Evolutionary conservation across 2,113 vertebrate genomes (phyloP), one percentile per base, ranked within the genome.

Genomic region (Paramormyrops kingsleyae): DNA sequence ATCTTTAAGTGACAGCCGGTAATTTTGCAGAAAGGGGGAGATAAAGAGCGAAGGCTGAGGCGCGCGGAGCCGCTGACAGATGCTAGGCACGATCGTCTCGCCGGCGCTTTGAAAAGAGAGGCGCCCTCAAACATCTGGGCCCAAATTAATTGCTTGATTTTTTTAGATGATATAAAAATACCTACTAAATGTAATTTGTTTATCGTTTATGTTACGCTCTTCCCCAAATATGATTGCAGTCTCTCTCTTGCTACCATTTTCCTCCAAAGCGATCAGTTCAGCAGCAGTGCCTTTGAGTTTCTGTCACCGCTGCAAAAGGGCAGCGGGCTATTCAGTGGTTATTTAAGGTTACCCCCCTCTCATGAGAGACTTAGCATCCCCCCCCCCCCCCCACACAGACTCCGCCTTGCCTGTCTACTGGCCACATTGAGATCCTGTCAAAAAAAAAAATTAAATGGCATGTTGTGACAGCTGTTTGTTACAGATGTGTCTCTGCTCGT

Each of bases 1-100:
- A 90, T 90, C 90, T 89, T 89, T 89, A 89, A 90, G 80, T 90
- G 90, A 90, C 90, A 90, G 77, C 87, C 59, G 66, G 87, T 83
- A 84, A 90, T 90, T 90, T 90, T 8, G 49, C 15, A 53, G 44
- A 52, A 80, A 80, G 49, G 50, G 15, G 42, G 15, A 89, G 27
- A 90, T 70, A 87, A 86, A 89, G 46, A 90, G 56, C 10, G 15
- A 86, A 24, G 9, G 88, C 89, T 86, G 52, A 88, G 90, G 21
- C 47, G 66, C 47, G 10, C 70, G 80, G 85, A 2, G 52, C 53
- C 47, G 42, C 10, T 90, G 90, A 86, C 87, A 89, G 44, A 90
- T 87, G 88, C 70, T 46, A 19, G 83, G 9, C 39, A 53, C 39
- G 3, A 19, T 42, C 77, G 42, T 52, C 46, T 24, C 47, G 17